A percentile compares a stretch with the other conserved stretches of the same genome.
phyloP scores from a whole-genome alignment of 1,140 invertebrate species.

The Octopus bimaculoides region DNA sequence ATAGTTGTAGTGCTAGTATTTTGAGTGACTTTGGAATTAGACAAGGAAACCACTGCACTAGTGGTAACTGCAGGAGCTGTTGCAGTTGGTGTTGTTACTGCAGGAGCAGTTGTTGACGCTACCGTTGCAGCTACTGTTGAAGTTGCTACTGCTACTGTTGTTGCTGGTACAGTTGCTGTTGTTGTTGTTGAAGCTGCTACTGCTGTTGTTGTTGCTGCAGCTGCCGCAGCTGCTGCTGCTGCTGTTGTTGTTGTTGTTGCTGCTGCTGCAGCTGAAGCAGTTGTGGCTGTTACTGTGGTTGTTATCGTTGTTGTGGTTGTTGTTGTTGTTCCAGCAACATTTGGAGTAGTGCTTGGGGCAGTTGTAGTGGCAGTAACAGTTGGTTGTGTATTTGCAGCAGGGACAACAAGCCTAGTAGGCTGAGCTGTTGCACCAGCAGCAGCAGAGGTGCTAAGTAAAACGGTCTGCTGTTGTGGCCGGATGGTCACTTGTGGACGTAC shows the following conservation, averaged over 20 bases:
- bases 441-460: conserved; percentile 26
- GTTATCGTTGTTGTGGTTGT: conserved; percentile 28
- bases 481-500: conserved; percentile 6
- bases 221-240: neutral
- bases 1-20: neutral
- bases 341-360: neutral
- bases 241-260: conserved; percentile 14
- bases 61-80: conserved; percentile 20
- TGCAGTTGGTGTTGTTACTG: conserved; percentile 5
- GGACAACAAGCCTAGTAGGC: neutral
- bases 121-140: neutral
- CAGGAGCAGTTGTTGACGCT: neutral
- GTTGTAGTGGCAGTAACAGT: conserved; percentile 15
- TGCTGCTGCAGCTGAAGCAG: conserved; percentile 20
- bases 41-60: conserved; percentile 10
- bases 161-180: neutral
- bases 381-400: conserved; percentile 18
- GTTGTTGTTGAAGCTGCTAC: neutral
- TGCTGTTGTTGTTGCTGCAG: conserved; percentile 13
- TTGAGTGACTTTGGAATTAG: conserved; percentile 8
- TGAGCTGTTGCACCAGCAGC: conserved; percentile 17
- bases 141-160: neutral
- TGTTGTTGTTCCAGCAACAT: conserved; percentile 28
- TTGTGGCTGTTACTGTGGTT: conserved; percentile 19
- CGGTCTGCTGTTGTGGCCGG: conserved; percentile 22